A percentile compares a stretch with the other conserved stretches of the same genome.
These are phyloP conservation scores for Dermatemys mawii DNA, from an alignment of 2,113 vertebrate species.

Conservation along the genomic window DNA sequence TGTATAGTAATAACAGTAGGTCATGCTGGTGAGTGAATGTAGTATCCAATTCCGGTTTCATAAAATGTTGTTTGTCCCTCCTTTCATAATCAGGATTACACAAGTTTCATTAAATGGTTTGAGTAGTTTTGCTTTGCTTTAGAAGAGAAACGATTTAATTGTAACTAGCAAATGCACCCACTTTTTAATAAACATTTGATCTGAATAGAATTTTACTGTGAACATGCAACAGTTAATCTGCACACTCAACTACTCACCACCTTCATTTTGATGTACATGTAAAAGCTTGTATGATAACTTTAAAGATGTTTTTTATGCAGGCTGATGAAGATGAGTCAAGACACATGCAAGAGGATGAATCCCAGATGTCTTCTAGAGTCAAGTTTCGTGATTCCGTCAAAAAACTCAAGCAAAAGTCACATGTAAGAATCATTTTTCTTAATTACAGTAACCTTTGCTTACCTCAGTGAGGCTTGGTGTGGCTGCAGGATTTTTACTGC, in stretches of 20 bases:
- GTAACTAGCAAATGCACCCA: not conserved
- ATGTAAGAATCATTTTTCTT: conserved; percentile 66
- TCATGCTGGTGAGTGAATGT: not conserved
- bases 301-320: conserved; percentile 38
- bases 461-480: not conserved
- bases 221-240: not conserved
- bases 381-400: conserved; percentile 70
- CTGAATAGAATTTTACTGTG: not conserved
- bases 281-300: not conserved
- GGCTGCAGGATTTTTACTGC: not conserved
- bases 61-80: not conserved
- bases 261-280: not conserved
- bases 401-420: conserved; percentile 71
- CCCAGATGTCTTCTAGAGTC: conserved; percentile 62
- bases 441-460: not conserved
- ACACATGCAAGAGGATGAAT: conserved; percentile 37
- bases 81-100: not conserved
- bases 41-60: not conserved
- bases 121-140: not conserved
- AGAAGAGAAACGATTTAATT: not conserved
- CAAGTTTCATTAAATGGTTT: not conserved
- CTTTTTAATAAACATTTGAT: not conserved
- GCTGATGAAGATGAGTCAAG: conserved; percentile 22
- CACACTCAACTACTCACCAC: not conserved
- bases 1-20: too few species aligned